Base-by-base conservation (phyloP, 2,113 vertebrate genomes). In the Perca flavescens region DNA sequence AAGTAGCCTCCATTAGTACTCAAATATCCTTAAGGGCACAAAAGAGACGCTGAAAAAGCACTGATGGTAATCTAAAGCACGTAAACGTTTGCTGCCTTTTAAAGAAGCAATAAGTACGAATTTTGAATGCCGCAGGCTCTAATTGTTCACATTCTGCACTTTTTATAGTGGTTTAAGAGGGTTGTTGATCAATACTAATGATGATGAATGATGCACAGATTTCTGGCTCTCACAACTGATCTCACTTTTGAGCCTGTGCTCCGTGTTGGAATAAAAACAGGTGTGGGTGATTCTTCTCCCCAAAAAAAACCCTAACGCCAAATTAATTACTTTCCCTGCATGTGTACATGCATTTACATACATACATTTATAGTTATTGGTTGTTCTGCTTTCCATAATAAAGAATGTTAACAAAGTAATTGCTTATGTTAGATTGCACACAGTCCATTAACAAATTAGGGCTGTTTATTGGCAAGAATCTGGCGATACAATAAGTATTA, bases 1-100 rank as follows among this genome's bases (percentile, higher is more conserved):
- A 77, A 56, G 80, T 62, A 25, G n/a, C 40, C 56, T 67, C 77
- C 28, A 77, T 82, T 70, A 86, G 70, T 17, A 40, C 74, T 68
- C 12, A 15, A 13, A 56, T 58, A 19, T 21, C 25, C 66, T 65
- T 52, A 77, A 49, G 77, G 63, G 31, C 47, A 46, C 50, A 65
- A 40, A 54, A 40, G 53, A 43, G 74, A 22, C 74, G 46, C 83
- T 31, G 65, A 54, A 71, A 47, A 79, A 53, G 28, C 58, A 56
- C 62, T 66, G 61, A 74, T 73, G 22, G 56, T 19, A 61, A 80
- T 71, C 56, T 53, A 64, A 60, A 50, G 50, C 54, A 53, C 69
- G 52, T 50, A 70, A 80, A 76, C 1, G 5, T 58, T 62, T 62
- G 28, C 61, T 66, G 47, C 62, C 46, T 43, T 64, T 62, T 0